Conservation (phyloP, 1,140 invertebrate genomes). For the Heliconius himera region DNA sequence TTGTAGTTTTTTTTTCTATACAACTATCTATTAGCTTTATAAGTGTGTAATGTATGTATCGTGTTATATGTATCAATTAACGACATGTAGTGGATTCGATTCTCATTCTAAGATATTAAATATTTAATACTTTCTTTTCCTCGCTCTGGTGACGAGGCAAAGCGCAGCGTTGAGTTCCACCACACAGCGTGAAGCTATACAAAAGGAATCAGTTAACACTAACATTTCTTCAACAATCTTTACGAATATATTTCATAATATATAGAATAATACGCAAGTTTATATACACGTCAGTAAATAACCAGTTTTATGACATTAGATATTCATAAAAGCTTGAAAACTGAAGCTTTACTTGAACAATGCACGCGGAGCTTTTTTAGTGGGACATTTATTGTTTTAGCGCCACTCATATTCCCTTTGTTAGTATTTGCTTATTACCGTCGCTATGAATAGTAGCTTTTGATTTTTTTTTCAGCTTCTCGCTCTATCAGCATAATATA, state of each 20-base stretch:
- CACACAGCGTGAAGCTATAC: not conserved
- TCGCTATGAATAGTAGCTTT: conserved; percentile 49
- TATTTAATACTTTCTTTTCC: too few species aligned
- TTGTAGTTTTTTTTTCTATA: too few species aligned
- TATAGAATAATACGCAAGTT: not conserved
- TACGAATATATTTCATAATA: not conserved
- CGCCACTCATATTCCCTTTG: conserved; percentile 62
- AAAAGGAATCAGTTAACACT: too few species aligned
- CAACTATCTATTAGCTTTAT: not conserved
- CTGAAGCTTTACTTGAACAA: conserved; percentile 26
- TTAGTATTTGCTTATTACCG: conserved; percentile 54
- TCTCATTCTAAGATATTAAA: too few species aligned
- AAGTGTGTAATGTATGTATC: too few species aligned
- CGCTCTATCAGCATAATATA: not conserved
- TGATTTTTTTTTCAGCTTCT: not conserved
- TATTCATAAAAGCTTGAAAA: conserved; percentile 32
- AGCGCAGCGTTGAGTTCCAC: too few species aligned
- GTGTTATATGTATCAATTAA: too few species aligned
- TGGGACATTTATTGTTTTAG: conserved; percentile 63
- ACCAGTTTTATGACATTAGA: conserved; percentile 22
- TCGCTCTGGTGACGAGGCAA: too few species aligned
- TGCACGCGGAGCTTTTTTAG: conserved; percentile 32
- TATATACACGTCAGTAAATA: not conserved
- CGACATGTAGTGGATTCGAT: too few species aligned
- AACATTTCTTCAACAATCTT: too few species aligned